Percentiles rank a stretch among this genome's conserved stretches.
Evolutionary conservation across 2,113 vertebrate genomes (phyloP).

Genomic region (Rhinolophus ferrumequinum): DNA sequence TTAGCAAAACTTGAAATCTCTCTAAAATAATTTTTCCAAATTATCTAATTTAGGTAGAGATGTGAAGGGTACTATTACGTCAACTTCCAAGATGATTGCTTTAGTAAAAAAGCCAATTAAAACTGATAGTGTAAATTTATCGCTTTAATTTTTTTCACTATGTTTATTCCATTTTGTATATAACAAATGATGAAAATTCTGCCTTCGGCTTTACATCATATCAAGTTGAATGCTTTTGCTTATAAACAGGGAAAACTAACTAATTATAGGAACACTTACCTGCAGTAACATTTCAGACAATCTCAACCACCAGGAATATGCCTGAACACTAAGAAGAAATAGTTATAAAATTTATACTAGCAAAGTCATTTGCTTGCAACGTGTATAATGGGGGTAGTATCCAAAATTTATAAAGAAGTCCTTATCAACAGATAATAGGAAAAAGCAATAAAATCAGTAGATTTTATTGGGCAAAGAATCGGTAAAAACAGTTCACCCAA

Average conservation of each 20-base stretch:
- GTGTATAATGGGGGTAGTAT: background rate
- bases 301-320: background rate
- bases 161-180: background rate
- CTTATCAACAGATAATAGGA: background rate
- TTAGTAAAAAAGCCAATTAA: slow-evolving; percentile 43
- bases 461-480: background rate
- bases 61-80: background rate
- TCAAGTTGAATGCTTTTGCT: background rate
- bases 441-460: background rate
- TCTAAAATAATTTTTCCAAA: slow-evolving; percentile 56
- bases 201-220: background rate
- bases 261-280: background rate
- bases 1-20: slow-evolving; percentile 42
- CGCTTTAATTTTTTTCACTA: background rate
- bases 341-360: background rate
- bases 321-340: background rate
- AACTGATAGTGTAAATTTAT: background rate
- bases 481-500: background rate
- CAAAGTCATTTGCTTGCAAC: background rate
- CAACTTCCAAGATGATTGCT: slow-evolving; percentile 18
- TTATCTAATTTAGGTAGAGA: background rate
- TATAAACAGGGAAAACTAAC: background rate
- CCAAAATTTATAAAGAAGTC: slow-evolving; percentile 3
- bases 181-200: background rate
- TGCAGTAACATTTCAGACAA: background rate